Evolutionary conservation across 2,797 vertebrate genomes (phyloP).

Genomic region (Enteromius unitaeniatus): DNA sequence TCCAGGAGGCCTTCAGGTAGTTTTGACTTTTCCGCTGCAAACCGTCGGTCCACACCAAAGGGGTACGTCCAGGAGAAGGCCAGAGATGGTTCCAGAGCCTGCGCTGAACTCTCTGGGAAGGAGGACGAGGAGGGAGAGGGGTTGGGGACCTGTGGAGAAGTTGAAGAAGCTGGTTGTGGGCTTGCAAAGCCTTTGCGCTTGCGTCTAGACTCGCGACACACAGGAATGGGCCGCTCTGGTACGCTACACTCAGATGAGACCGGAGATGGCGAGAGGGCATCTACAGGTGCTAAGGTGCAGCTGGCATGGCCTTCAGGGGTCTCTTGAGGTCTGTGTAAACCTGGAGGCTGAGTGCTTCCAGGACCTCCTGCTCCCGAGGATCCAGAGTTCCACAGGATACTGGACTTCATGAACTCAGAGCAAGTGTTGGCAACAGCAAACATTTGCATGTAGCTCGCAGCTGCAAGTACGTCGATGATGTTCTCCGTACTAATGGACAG

Average conservation of each 20-base stretch:
- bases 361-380: slow-evolving; percentile 41
- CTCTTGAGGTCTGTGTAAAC: slow-evolving; percentile 60
- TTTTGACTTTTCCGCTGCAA: slow-evolving; percentile 92
- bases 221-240: slow-evolving; percentile 90
- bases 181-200: slow-evolving; percentile 95
- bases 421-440: slow-evolving; percentile 97
- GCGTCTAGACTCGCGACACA: slow-evolving; percentile 91
- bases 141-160: slow-evolving; percentile 89
- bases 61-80: slow-evolving; percentile 98
- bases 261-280: slow-evolving; percentile 90
- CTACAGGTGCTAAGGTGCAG: slow-evolving; percentile 88
- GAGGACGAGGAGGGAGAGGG: slow-evolving; percentile 89
- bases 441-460: slow-evolving; percentile 98
- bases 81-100: slow-evolving; percentile 92
- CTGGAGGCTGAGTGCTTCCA: slow-evolving; percentile 6
- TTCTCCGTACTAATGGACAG: slow-evolving; percentile 98
- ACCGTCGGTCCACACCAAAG: slow-evolving; percentile 92
- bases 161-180: slow-evolving; percentile 85
- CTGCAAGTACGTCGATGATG: slow-evolving; percentile 96
- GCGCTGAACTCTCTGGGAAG: slow-evolving; percentile 87
- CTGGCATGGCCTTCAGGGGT: slow-evolving; percentile 86
- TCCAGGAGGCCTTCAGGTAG: slow-evolving; percentile 92
- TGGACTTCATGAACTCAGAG: slow-evolving; percentile 99
- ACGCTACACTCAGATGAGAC: slow-evolving; percentile 97
- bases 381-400: slow-evolving; percentile 91